Evolutionary conservation across 2,113 vertebrate species (phyloP), one percentile per base, ranked within the genome.

Genomic region (cat (Felis catus)): DNA sequence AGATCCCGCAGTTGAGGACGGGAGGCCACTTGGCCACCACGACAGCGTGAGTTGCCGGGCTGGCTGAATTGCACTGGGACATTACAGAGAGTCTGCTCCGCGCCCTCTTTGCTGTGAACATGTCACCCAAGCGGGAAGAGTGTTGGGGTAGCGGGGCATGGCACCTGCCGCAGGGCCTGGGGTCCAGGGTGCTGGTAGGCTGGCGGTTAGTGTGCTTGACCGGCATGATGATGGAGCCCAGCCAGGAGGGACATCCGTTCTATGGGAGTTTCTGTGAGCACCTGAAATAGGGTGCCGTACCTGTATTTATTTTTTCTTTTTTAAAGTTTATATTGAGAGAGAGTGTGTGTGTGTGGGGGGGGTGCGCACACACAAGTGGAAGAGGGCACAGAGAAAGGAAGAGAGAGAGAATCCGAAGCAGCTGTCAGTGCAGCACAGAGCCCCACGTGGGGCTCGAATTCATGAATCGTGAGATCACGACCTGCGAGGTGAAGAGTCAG

Each of bases 1-100:
- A 9, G 55, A 3, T 2, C 51, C 16, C 2, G 0, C 10, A 9
- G 39, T 16, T 58, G 39, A 51, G 41, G 31, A 6, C 3, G 0
- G 3, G 71, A 81, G 51, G 23, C 5, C 45, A 23, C 13, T 58
- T 6, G 6, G 58, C 27, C 70, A 13, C 51, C 27, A 0, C 1
- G 16, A 71, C 74, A 23, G 1, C 1, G 0, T 0, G 13, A 3
- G 18, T 7, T 29, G 61, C 33, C 13, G 1, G 55, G 39, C 19
- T 71, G 36, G 7, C 31, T 0, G 51, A 78, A n/a, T 51, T 16
- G 0, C 21, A n/a, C 39, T 9, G 8, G 51, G 12, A 7, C n/a
- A 0, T 31, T 23, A 25, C 80, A 21, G 19, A 41, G 33, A 39
- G 36, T 58, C 91, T 25, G 27, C 39, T 29, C 51, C 11, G 13